Evolutionary conservation across 2,113 vertebrate species (phyloP).

Genomic region (Spheniscus mendiculus): DNA sequence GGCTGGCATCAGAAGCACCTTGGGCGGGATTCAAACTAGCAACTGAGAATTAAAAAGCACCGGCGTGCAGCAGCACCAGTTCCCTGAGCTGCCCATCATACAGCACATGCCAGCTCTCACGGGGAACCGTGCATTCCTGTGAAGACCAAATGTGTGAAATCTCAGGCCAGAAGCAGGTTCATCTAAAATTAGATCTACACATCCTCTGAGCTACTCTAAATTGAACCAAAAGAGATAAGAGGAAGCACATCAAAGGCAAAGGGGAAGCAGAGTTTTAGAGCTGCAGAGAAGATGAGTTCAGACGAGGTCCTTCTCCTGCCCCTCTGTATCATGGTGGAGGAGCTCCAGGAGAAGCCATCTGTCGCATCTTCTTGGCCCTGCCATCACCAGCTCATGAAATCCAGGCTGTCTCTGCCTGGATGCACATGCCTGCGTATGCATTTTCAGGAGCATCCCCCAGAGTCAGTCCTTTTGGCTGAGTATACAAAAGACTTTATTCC

Average conservation of each 20-base stretch:
- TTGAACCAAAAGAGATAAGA: neutral
- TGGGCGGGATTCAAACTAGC: neutral
- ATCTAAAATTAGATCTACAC: constrained; percentile 23
- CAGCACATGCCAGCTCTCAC: neutral
- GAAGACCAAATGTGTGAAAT: neutral
- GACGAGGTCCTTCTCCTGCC: neutral
- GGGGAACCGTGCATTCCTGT: fast-evolving
- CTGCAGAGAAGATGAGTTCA: neutral
- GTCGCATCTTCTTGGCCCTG: neutral
- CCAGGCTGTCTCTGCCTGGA: neutral
- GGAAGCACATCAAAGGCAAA: neutral
- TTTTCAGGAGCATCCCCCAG: constrained; percentile 11
- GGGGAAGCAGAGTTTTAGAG: neutral
- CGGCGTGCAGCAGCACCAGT: neutral
- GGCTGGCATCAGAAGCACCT: neutral
- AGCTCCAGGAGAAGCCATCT: neutral
- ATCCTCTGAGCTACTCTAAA: neutral
- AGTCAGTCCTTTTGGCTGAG: constrained; percentile 11
- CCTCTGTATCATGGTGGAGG: fast-evolving
- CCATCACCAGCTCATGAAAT: neutral
- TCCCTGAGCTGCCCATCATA: neutral
- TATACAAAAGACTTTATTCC: constrained; percentile 4
- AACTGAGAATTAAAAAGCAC: neutral
- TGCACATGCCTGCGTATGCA: neutral
- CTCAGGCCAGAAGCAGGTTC: neutral